These are phyloP conservation scores for Nezara viridula DNA, from an alignment of 2,888 invertebrate genomes.

Conservation along the genomic window DNA sequence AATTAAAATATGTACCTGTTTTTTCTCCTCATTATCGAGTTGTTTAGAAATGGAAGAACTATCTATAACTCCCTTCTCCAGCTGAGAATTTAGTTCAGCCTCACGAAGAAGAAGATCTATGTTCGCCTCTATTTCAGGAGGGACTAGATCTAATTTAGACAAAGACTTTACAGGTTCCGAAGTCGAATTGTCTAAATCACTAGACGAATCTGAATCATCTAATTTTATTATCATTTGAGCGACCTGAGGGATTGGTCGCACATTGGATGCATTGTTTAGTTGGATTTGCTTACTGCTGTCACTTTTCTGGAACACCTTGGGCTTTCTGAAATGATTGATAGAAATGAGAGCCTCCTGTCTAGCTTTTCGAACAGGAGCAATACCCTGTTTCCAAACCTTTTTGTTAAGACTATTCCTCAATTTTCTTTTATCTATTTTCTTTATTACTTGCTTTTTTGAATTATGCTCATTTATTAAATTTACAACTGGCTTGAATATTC, in stretches of 20 bases:
- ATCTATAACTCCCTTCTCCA: slow-evolving; percentile 31
- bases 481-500: slow-evolving; percentile 19
- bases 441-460: neutral
- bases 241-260: slow-evolving; percentile 54
- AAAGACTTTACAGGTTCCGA: neutral
- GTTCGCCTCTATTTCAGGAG: slow-evolving; percentile 59
- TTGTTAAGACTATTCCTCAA: slow-evolving; percentile 28
- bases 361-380: neutral
- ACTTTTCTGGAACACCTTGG: slow-evolving; percentile 23
- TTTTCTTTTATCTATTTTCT: slow-evolving; percentile 44
- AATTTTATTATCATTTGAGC: slow-evolving; percentile 61
- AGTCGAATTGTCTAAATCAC: slow-evolving; percentile 52
- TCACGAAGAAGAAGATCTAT: slow-evolving; percentile 61
- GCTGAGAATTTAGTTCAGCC: slow-evolving; percentile 57
- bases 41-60: neutral
- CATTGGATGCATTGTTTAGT: too few species aligned
- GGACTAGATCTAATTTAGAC: neutral
- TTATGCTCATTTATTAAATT: neutral
- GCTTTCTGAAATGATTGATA: neutral
- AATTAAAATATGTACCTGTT: neutral
- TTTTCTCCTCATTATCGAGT: neutral
- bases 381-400: slow-evolving; percentile 51
- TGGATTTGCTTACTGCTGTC: neutral
- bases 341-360: neutral
- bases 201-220: slow-evolving; percentile 59